phyloP scores from a whole-genome alignment of 2,888 invertebrate species.

The Agonum fuliginosum region DNA sequence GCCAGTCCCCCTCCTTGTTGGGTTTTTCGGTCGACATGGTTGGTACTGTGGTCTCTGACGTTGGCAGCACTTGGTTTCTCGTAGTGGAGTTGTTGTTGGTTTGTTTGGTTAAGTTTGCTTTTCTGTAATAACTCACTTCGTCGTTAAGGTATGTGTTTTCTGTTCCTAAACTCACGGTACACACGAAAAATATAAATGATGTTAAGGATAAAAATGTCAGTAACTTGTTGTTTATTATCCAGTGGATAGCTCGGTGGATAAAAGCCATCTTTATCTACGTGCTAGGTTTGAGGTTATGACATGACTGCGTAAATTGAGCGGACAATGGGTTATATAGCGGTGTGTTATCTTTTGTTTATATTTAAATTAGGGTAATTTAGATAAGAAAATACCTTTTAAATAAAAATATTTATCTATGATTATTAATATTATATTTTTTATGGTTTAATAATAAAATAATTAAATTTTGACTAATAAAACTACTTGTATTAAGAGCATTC shows the following conservation, averaged over 20 bases:
- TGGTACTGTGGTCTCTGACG: no score
- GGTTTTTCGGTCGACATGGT: no score
- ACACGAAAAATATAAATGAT: conserved; percentile 73
- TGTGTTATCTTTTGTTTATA: conserved; percentile 1
- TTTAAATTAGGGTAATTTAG: not conserved
- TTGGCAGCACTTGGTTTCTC: not conserved
- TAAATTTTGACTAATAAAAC: no score
- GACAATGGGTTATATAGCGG: not conserved
- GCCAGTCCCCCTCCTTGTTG: no score
- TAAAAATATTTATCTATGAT: not conserved
- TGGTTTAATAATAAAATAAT: no score
- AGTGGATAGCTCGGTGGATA: conserved; percentile 60
- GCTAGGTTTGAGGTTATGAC: not conserved
- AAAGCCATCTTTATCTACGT: not conserved
- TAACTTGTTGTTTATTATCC: conserved; percentile 69
- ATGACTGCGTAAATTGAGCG: not conserved
- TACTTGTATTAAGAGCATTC: no score
- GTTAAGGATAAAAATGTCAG: conserved; percentile 69
- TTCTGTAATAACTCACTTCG: conserved; percentile 64
- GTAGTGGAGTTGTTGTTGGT: conserved; percentile 45
- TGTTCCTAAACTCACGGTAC: conserved; percentile 75
- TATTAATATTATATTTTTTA: not conserved
- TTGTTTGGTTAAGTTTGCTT: conserved; percentile 53
- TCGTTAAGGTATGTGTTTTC: conserved; percentile 68
- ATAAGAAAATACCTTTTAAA: not conserved